These are phyloP conservation scores for Pseudeuparius sepicola DNA, from an alignment of 2,888 invertebrate genomes.

Conservation along the genomic window DNA sequence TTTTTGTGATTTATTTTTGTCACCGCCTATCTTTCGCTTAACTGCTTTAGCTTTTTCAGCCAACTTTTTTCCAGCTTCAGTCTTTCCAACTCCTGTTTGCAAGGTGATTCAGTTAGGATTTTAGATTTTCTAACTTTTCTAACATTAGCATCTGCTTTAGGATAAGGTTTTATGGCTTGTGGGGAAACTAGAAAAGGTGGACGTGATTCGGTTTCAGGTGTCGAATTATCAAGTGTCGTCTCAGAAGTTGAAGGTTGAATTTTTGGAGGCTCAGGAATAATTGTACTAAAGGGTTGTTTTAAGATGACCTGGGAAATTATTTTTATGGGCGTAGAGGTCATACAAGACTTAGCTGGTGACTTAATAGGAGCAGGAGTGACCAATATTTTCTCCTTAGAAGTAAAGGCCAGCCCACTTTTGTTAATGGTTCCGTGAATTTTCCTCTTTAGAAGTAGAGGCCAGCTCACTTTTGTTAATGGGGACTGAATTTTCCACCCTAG, in stretches of 20 bases:
- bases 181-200: conserved; percentile 1
- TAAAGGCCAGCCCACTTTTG: too few species aligned
- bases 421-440: too few species aligned
- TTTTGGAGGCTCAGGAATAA: conserved; percentile 6
- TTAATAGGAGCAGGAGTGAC: conserved; percentile 1
- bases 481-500: conserved; percentile 1
- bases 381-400: conserved; percentile 2
- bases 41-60: conserved; percentile 4
- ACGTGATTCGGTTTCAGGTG: neutral
- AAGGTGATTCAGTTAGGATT: conserved; percentile 9
- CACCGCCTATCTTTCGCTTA: conserved; percentile 6
- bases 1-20: too few species aligned
- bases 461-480: conserved; percentile 2
- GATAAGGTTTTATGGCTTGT: conserved; percentile 1
- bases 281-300: neutral
- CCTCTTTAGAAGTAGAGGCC: too few species aligned
- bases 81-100: conserved; percentile 4
- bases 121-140: conserved; percentile 7
- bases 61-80: too few species aligned
- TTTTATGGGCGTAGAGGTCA: conserved; percentile 1
- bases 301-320: conserved; percentile 4
- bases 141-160: conserved; percentile 6
- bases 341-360: conserved; percentile 1
- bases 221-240: neutral
- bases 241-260: conserved; percentile 8